Evolutionary conservation across 2,113 vertebrate genomes (phyloP).

Genomic region (Canis aureus): DNA sequence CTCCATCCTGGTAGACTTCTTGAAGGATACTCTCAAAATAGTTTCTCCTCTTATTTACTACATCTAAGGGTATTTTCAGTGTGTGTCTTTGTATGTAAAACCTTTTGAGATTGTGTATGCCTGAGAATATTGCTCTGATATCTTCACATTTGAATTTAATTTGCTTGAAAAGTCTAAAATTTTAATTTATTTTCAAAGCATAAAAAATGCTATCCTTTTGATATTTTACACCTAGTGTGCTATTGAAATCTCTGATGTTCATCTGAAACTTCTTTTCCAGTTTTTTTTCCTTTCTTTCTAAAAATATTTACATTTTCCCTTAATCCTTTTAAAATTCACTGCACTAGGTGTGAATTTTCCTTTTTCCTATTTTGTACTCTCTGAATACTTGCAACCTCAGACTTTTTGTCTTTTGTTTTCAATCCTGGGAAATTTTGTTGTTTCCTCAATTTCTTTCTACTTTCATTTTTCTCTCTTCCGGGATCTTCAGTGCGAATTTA

Average conservation of each 20-base stretch:
- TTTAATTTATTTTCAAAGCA: conserved; percentile 20
- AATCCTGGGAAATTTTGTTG: neutral
- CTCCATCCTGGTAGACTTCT: neutral
- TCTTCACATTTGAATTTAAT: neutral
- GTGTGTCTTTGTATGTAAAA: neutral
- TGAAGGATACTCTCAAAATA: neutral
- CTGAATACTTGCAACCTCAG: neutral
- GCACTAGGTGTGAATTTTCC: neutral
- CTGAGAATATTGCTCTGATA: neutral
- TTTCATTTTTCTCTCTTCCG: neutral
- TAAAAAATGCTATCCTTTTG: neutral
- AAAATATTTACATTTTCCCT: neutral
- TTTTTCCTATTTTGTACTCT: neutral
- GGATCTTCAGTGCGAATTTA: neutral
- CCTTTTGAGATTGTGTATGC: neutral
- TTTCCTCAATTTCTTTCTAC: neutral
- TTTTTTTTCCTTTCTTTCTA: neutral
- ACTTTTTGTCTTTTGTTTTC: neutral
- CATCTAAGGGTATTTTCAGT: neutral
- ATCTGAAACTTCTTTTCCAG: neutral
- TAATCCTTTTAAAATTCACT: neutral
- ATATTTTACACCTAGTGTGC: neutral
- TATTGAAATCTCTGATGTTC: neutral
- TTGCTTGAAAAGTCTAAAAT: neutral
- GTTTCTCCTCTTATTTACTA: neutral